A percentile compares a stretch with the other conserved stretches of the same genome.
Evolutionary conservation across 2,888 invertebrate species (phyloP).

Genomic region (Liodrosophila aerea): DNA sequence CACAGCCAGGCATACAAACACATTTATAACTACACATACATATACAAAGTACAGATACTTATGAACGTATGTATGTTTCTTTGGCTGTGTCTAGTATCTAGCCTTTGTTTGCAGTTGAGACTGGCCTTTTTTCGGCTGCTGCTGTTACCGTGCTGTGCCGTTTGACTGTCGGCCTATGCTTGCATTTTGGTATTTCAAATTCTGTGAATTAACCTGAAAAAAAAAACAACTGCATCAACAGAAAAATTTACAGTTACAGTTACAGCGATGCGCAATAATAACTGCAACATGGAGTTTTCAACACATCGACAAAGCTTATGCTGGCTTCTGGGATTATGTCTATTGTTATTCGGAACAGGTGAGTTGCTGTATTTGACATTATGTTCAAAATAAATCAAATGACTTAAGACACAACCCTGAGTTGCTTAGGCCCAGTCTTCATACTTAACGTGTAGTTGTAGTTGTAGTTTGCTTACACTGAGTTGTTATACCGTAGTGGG

Average conservation of each 20-base stretch:
- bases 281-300: slow-evolving; percentile 73
- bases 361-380: slow-evolving; percentile 47
- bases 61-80: slow-evolving; percentile 7
- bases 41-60: slow-evolving; percentile 6
- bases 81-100: slow-evolving; percentile 3
- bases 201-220: slow-evolving; percentile 69
- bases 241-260: slow-evolving; percentile 68
- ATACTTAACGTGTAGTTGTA: not conserved
- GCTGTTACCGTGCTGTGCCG: slow-evolving; percentile 30
- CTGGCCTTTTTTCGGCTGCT: slow-evolving; percentile 42
- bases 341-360: slow-evolving; percentile 80
- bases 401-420: slow-evolving; percentile 39
- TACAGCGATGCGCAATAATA: slow-evolving; percentile 63
- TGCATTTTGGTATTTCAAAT: slow-evolving; percentile 61
- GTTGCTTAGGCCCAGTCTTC: not conserved
- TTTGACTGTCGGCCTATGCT: slow-evolving; percentile 42
- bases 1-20: slow-evolving; percentile 12
- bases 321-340: slow-evolving; percentile 80
- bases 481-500: no score
- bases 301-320: slow-evolving; percentile 72
- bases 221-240: slow-evolving; percentile 46
- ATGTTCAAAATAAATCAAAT: slow-evolving; percentile 32
- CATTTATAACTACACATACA: slow-evolving; percentile 4
- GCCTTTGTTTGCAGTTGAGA: slow-evolving; percentile 48
- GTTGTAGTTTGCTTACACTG: no score